A percentile compares a stretch with the other conserved stretches of the same genome.
Evolutionary conservation across 1,140 invertebrate species (phyloP).

Genomic region (Drosophila triauraria): DNA sequence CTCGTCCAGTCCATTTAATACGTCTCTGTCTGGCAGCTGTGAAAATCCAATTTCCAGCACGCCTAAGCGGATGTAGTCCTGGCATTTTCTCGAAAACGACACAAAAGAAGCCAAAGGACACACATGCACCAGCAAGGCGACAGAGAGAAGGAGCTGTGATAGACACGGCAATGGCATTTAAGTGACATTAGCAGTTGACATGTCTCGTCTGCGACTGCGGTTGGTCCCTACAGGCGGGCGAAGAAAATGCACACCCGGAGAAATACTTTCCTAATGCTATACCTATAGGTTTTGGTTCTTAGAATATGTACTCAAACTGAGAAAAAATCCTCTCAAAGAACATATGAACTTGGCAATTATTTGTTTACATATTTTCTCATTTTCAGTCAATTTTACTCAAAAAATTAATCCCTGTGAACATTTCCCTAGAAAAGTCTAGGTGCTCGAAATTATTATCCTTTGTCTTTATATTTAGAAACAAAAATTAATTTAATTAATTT

Average conservation of each 20-base stretch:
- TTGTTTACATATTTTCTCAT: no score
- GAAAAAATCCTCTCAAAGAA: no score
- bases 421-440: no score
- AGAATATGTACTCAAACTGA: no score
- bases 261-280: neutral
- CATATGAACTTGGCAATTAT: no score
- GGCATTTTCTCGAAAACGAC: constrained; percentile 39
- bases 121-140: constrained; percentile 36
- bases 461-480: no score
- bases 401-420: no score
- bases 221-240: constrained; percentile 53
- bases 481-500: no score
- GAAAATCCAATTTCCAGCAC: constrained; percentile 76
- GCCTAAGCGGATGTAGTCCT: constrained; percentile 72
- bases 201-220: constrained; percentile 67
- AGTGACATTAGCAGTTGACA: constrained; percentile 71
- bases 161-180: constrained; percentile 72
- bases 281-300: no score
- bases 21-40: constrained; percentile 69
- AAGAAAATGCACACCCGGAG: constrained; percentile 9
- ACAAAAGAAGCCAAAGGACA: constrained; percentile 56
- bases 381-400: no score
- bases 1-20: constrained; percentile 29
- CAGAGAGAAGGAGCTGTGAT: constrained; percentile 37
- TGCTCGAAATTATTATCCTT: no score